Base-by-base conservation (phyloP, 2,797 vertebrate genomes). In the Rallus crepitans region DNA sequence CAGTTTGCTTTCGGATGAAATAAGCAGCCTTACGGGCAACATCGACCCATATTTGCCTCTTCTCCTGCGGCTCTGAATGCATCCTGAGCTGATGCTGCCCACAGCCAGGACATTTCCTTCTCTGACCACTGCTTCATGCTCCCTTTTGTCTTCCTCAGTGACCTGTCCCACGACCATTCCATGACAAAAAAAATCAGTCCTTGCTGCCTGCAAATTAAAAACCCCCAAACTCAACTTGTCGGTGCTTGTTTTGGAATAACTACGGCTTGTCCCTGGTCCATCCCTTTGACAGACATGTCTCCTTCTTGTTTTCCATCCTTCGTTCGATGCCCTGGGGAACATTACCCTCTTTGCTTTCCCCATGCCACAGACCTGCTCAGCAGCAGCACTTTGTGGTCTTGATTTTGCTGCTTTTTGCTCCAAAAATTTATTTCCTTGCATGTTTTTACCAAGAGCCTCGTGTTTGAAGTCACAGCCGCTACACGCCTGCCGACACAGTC, bases 201-300 rank as follows among this genome's bases (percentile, higher is more conserved):
- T 42, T 0, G 0, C 33, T 53, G 19, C 47, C 14, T 40, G 31
- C 28, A 28, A 33, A 45, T n/a, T 14, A 59, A 64, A 71, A 20
- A 27, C 5, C 0, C 14, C 2, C 33, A 56, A 56, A 78, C 2
- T 7, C 7, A 16, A 9, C 16, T 9, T 12, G 6, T 27, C 31
- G 52, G 37, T 4, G 13, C 15, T 64, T 40, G 9, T 30, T 94
- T 64, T 63, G 52, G 42, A 63, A 77, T 4, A 33, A 65, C 52
- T 0, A 57, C 4, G 20, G 45, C 40, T 30, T 45, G 3, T 59
- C 23, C 20, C 47, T 9, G 21, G n/a, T 17, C 61, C 65, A 33
- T 5, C 39, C 39, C 48, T 68, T 47, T 48, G 70, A 60, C 28
- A 92, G 35, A 66, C 12, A 21, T 0, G 0, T 27, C 31, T 66